Conservation (phyloP, 2,113 vertebrate species). For the Carassius auratus region DNA sequence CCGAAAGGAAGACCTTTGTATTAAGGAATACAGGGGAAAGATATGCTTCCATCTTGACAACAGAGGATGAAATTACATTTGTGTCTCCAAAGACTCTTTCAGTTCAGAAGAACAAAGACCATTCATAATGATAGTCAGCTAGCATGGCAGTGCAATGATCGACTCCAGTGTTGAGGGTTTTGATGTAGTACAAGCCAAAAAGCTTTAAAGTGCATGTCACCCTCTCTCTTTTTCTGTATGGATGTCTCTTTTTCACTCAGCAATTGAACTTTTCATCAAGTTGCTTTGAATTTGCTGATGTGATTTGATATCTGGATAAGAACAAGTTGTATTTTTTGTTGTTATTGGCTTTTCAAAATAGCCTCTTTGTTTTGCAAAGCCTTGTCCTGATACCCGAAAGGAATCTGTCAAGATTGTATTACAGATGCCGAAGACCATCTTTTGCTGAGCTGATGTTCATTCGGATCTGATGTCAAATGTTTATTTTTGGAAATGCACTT, state of each 20-base stretch:
- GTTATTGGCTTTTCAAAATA: not conserved
- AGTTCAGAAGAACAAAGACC: conserved; percentile 51
- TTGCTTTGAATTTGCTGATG: conserved; percentile 17
- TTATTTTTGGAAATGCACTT: not conserved
- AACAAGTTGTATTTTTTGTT: not conserved
- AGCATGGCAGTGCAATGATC: conserved; percentile 25
- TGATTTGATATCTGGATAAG: conserved; percentile 4
- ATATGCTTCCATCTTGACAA: conserved; percentile 38
- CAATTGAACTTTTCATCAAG: conserved; percentile 12
- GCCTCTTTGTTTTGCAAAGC: conserved; percentile 12
- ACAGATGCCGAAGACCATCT: conserved; percentile 4
- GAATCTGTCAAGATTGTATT: conserved; percentile 16
- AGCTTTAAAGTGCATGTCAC: conserved; percentile 26
- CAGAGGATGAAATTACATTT: conserved; percentile 46
- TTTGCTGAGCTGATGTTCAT: not conserved
- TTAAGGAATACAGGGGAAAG: conserved; percentile 34
- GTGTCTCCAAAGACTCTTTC: conserved; percentile 36
- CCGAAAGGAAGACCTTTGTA: conserved; percentile 19
- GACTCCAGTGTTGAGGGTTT: conserved; percentile 26
- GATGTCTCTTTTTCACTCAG: conserved; percentile 12
- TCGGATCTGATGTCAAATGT: not conserved
- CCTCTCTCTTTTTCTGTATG: not conserved
- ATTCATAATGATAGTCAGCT: conserved; percentile 43
- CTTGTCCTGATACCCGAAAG: not conserved
- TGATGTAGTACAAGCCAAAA: conserved; percentile 40